phyloP scores from a whole-genome alignment of 2,797 vertebrate species.

The Eurystomus glaucurus region DNA sequence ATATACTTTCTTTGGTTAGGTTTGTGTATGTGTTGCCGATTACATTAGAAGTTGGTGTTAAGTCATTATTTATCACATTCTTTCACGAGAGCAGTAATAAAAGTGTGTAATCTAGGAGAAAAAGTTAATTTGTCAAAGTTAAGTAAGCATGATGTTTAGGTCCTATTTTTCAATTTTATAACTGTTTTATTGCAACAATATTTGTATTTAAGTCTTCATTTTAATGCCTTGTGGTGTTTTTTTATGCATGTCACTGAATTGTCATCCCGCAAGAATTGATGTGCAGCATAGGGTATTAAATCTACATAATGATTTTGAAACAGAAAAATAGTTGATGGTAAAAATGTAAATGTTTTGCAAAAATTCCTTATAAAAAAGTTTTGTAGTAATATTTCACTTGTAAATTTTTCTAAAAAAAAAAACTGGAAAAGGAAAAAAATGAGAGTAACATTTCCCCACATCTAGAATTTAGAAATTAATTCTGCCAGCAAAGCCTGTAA shows the following conservation, averaged over 20 bases:
- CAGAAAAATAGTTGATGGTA: slow-evolving; percentile 87
- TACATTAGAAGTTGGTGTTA: slow-evolving; percentile 88
- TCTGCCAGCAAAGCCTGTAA: slow-evolving; percentile 96
- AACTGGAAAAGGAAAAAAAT: slow-evolving; percentile 85
- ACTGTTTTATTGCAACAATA: slow-evolving; percentile 89
- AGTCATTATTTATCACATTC: slow-evolving; percentile 88
- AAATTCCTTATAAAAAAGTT: slow-evolving; percentile 89
- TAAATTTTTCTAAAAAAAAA: slow-evolving; percentile 97
- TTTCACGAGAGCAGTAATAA: slow-evolving; percentile 87
- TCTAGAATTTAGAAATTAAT: slow-evolving; percentile 95
- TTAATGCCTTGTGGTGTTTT: slow-evolving; percentile 89
- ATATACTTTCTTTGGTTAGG: slow-evolving; percentile 84
- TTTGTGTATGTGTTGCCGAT: slow-evolving; percentile 87
- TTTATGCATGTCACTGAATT: slow-evolving; percentile 88
- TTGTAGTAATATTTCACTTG: slow-evolving; percentile 99
- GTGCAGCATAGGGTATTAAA: slow-evolving; percentile 89
- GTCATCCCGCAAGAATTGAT: slow-evolving; percentile 86
- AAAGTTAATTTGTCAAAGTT: slow-evolving; percentile 87
- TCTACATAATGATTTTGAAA: slow-evolving; percentile 87
- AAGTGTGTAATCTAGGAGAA: slow-evolving; percentile 88
- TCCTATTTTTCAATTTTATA: slow-evolving; percentile 91
- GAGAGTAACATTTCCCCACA: slow-evolving; percentile 87
- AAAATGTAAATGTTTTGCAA: slow-evolving; percentile 89
- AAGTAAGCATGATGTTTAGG: slow-evolving; percentile 89
- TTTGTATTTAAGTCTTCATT: slow-evolving; percentile 90